phyloP scores from a whole-genome alignment of 2,888 invertebrate species.

The Amorpha juglandis region DNA sequence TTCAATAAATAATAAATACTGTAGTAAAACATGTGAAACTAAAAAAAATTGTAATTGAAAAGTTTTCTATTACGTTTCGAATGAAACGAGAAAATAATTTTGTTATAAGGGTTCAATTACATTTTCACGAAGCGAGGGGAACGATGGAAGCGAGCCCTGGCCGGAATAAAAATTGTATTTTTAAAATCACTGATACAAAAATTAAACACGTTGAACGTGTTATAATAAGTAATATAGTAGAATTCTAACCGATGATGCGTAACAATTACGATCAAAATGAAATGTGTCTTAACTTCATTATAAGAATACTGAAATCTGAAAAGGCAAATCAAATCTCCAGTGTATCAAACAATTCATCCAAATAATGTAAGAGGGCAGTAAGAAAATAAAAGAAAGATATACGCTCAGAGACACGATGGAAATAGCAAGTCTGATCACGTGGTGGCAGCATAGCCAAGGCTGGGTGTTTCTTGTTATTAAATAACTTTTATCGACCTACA shows the following conservation, averaged over 20 bases:
- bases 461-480: slow-evolving; percentile 75
- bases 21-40: slow-evolving; percentile 32
- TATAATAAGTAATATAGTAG: neutral
- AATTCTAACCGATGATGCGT: neutral
- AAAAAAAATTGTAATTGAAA: slow-evolving; percentile 39
- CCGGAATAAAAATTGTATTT: slow-evolving; percentile 33
- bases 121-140: slow-evolving; percentile 37
- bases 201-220: neutral
- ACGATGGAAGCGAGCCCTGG: slow-evolving; percentile 31
- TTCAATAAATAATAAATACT: slow-evolving; percentile 21
- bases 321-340: neutral
- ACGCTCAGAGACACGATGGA: slow-evolving; percentile 34
- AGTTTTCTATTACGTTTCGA: slow-evolving; percentile 42
- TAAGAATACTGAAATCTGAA: neutral
- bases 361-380: slow-evolving; percentile 4
- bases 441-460: slow-evolving; percentile 49
- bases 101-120: slow-evolving; percentile 50
- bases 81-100: slow-evolving; percentile 42
- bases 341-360: neutral
- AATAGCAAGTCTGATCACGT: slow-evolving; percentile 55
- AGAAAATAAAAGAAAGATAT: slow-evolving; percentile 28
- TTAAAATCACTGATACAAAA: slow-evolving; percentile 30
- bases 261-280: neutral
- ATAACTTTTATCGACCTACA: slow-evolving; percentile 77
- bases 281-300: neutral